A percentile compares a stretch with the other conserved stretches of the same genome.
Evolutionary conservation across 2,797 vertebrate species (phyloP).

Genomic region (Rachycentron canadum): DNA sequence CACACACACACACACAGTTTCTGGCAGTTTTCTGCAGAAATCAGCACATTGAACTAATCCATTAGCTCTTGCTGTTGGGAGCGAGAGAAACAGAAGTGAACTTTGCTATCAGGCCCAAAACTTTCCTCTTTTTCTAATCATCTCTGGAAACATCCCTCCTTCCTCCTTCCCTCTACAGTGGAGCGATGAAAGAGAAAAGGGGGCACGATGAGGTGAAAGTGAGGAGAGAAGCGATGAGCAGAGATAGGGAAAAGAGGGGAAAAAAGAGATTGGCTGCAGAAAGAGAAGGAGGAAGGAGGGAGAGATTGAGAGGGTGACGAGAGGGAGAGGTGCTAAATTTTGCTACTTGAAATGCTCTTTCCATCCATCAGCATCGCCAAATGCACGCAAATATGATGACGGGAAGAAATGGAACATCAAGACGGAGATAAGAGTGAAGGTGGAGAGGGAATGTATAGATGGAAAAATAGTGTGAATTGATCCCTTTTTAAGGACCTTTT

Average conservation of each 20-base stretch:
- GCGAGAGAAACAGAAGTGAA: slow-evolving; percentile 54
- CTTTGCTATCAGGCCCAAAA: slow-evolving; percentile 48
- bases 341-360: not conserved
- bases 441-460: not conserved
- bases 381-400: not conserved
- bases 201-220: not conserved
- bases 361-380: not conserved
- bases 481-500: not conserved
- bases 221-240: slow-evolving; percentile 3
- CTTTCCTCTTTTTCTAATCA: slow-evolving; percentile 54
- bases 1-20: slow-evolving; percentile 22
- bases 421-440: not conserved
- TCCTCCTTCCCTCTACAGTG: not conserved
- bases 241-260: not conserved
- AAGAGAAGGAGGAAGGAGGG: not conserved
- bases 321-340: not conserved
- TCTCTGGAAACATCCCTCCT: slow-evolving; percentile 44
- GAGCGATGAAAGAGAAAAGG: slow-evolving; percentile 6
- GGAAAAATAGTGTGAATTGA: not conserved
- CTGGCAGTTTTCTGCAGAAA: slow-evolving; percentile 65
- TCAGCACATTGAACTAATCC: slow-evolving; percentile 74
- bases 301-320: not conserved
- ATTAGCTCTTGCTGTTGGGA: slow-evolving; percentile 64
- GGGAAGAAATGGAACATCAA: not conserved
- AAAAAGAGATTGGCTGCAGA: not conserved